Evolutionary conservation across 2,888 invertebrate species (phyloP), one percentile per base, ranked within the genome.

Genomic region (Apodemia zela): DNA sequence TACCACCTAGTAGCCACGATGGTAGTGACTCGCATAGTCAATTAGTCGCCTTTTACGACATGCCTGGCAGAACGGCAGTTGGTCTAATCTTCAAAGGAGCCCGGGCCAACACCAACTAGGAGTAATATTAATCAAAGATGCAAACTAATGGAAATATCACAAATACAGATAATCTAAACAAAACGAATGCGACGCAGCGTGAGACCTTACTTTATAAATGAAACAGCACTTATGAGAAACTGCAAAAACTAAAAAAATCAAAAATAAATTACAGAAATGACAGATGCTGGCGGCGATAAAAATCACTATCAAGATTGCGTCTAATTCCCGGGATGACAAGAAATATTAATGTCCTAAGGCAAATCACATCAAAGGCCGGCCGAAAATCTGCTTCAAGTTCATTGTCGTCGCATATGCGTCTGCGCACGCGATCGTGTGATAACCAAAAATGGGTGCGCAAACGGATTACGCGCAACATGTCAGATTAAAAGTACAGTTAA

Each of bases 401-500:
- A 85, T 79, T 85, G 84, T 76, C 85, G 78, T 72, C 66, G 63
- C 63, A 57, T 57, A 63, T 63, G 51, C 70, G 72, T 72, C 65
- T 72, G 75, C 75, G 76, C 78, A 72, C 72, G 73, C 73, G 82
- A 82, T 82, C 74, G 69, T 68, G 68, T 74, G 84, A 84, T 84
- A 82, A 72, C 76, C 72, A 69, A 77, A 75, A 77, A 76, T 74
- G 76, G 75, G 75, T 76, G 76, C 73, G 72, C 73, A 66, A 68
- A 69, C 60, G 63, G 61, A 65, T 64, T 65, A 65, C 66, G 63
- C 64, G 63, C 66, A 68, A 67, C 64, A 64, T 59, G 67, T 60
- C 61, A 51, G 68, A 67, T 63, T 62, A 65, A 64, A 63, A 60
- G 62, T 65, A 59, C 60, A 47, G 25, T 57, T 54, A 54, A 21